Evolutionary conservation across 2,113 vertebrate species (phyloP), one percentile per base, ranked within the genome.

Genomic region (Prietella phreatophila): DNA sequence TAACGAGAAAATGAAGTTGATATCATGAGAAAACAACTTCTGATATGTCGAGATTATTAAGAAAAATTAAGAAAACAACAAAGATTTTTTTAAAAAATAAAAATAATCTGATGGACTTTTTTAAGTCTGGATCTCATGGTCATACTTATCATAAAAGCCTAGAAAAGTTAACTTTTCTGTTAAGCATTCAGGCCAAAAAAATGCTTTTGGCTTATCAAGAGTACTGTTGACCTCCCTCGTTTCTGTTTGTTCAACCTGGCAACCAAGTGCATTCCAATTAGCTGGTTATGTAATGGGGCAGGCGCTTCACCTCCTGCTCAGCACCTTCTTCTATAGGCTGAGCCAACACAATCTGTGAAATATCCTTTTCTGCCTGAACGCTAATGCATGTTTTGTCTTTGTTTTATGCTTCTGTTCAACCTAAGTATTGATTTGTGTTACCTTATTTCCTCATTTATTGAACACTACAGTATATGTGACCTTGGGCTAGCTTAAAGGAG

Each of bases 201-300:
- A 47, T 47, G 58, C 86, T 30, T 65, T 27, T 36, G 84, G 67
- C 60, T 85, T 79, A 81, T 78, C 84, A 87, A 87, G 86, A 39
- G 76, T 5, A 73, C 81, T 88, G 67, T 90, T 87, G 85, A 92
- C 90, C 88, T 89, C 69, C 84, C 50, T 69, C 61, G 71, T 87
- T 88, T 86, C 82, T 89, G n/a, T 85, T 88, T 89, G 87, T 61
- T 84, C 50, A 89, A 89, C 67, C 47, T 86, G 87, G 84, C 79
- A 85, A 83, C 76, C 19, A 11, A 75, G 82, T 82, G 79, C 58
- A 71, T n/a, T 61, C 80, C 87, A 92, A 91, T 93, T 91, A 93
- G 89, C 82, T 71, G 84, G 84, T 87, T 79, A 87, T 82, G 65
- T 75, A 87, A 88, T 86, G 13, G 85, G 85, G 89, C 84, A 30